phyloP scores from a whole-genome alignment of 2,888 invertebrate genomes.

The Xanthia togata region DNA sequence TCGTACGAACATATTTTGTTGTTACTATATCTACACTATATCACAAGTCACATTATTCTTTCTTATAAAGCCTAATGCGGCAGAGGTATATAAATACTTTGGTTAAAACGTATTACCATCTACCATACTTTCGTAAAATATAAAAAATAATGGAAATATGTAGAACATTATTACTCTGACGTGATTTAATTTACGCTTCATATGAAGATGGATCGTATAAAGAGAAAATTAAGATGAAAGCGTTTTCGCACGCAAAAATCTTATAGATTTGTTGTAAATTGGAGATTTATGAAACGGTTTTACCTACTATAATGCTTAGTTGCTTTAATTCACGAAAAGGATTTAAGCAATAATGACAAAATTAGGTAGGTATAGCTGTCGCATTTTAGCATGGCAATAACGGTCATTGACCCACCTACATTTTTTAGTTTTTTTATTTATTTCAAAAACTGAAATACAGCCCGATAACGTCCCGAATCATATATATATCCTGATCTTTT shows the following conservation, averaged over 20 bases:
- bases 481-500: background rate
- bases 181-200: constrained; percentile 36
- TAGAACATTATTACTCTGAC: constrained; percentile 28
- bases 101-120: background rate
- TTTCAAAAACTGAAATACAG: background rate
- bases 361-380: background rate
- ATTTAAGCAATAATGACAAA: background rate
- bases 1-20: background rate
- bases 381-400: too few relatives aligned
- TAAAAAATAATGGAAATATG: constrained; percentile 21
- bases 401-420: background rate
- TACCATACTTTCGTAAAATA: constrained; percentile 1
- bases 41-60: constrained; percentile 5
- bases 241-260: constrained; percentile 16
- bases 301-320: background rate
- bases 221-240: constrained; percentile 25
- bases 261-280: background rate
- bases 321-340: background rate
- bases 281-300: background rate
- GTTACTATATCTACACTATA: background rate
- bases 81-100: too few relatives aligned
- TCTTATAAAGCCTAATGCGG: background rate
- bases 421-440: background rate
- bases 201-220: constrained; percentile 30
- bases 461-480: background rate